Base-by-base conservation (phyloP, 2,797 vertebrate species). In the Pangasius krempfi region DNA sequence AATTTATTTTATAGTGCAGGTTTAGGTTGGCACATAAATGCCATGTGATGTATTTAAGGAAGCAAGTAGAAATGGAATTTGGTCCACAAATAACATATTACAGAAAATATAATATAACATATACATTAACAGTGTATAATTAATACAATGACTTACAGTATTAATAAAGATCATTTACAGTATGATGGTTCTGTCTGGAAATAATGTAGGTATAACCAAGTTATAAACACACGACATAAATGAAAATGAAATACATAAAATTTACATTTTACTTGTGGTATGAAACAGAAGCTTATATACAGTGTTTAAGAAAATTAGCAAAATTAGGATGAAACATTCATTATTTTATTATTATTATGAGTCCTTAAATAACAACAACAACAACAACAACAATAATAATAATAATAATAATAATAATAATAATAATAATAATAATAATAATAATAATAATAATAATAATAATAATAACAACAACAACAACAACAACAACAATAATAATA, bases 21-120 rank as follows among this genome's bases (percentile, higher is more conserved):
- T 84, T 87, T 94, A 93, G 93, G 94, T 93, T 93, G 89, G 93
- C 94, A 94, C 93, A 94, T 95, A 91, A 95, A 95, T 93, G 94
- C 92, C 92, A 94, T 88, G 91, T 93, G 95, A 96, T 95, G 95
- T 94, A 94, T 95, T 94, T 94, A 95, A 95, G 94, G 93, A 94
- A 92, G 93, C 93, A 66, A 66, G 27, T 12, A 13, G 10, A 27
- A 66, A n/a, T 66, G 27, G 8, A 64, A 27, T 27, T 27, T 64
- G 22, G 20, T 60, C 58, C 58, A 60, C 58, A 60, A 60, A 60
- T 60, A 60, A 60, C 44, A 47, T 47, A 47, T 47, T 47, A 47
- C 66, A 70, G 30, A 70, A 70, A 16, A 30, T 5, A n/a, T n/a
- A 70, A 70, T 37, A 2, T 18, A 37, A 33, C 30, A 68, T 30